phyloP scores from a whole-genome alignment of 2,888 invertebrate species.

The Resseliella maxima region DNA sequence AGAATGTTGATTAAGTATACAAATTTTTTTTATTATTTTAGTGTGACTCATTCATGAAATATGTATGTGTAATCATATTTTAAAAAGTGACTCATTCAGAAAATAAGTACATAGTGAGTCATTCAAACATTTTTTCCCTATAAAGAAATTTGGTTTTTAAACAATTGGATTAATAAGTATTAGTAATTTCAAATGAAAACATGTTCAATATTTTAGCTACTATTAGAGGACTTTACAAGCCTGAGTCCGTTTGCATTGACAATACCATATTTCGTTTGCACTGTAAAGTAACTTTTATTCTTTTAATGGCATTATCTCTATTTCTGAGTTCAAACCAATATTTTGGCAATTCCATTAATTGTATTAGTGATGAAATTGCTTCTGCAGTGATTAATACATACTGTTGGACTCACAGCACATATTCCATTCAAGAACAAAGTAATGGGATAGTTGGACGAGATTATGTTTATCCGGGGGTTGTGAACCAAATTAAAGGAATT shows the following conservation, averaged over 20 bases:
- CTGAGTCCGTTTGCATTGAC: conserved; percentile 92
- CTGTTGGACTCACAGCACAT: conserved; percentile 93
- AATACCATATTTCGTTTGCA: conserved; percentile 94
- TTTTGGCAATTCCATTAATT: conserved; percentile 97
- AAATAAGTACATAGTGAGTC: too few species aligned
- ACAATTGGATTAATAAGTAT: too few species aligned
- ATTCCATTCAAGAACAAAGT: conserved; percentile 86
- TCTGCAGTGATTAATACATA: conserved; percentile 91
- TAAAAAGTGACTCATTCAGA: too few species aligned
- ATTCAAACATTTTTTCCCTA: too few species aligned
- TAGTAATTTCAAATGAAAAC: conserved; percentile 66
- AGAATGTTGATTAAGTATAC: too few species aligned
- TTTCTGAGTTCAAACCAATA: conserved; percentile 94
- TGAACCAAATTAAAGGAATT: conserved; percentile 80
- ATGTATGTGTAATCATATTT: too few species aligned
- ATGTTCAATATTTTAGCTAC: conserved; percentile 97
- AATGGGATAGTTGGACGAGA: conserved; percentile 83
- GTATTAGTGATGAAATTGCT: conserved; percentile 92
- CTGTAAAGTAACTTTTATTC: conserved; percentile 92
- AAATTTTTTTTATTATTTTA: too few species aligned
- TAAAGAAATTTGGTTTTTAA: too few species aligned
- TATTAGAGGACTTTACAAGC: conserved; percentile 91
- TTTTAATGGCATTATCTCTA: conserved; percentile 91
- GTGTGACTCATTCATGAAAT: too few species aligned
- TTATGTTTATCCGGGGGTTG: conserved; percentile 86